phyloP scores from a whole-genome alignment of 2,797 vertebrate genomes.

The Dermochelys coriacea region DNA sequence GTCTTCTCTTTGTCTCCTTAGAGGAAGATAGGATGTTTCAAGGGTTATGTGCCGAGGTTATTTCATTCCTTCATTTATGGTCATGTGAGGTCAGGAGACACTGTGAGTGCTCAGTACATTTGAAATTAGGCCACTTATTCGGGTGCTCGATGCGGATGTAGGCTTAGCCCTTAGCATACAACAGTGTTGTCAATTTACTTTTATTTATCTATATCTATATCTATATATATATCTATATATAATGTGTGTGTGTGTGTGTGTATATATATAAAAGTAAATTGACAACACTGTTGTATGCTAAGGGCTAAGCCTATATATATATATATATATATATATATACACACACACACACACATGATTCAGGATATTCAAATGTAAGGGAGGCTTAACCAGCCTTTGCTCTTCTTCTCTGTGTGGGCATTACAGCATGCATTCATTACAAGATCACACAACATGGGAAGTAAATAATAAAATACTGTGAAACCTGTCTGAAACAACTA shows the following conservation, averaged over 20 bases:
- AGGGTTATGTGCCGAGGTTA: background rate
- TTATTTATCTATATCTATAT: too few species aligned
- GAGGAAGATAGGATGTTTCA: background rate
- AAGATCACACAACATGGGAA: background rate
- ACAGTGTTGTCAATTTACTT: background rate
- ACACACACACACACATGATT: background rate
- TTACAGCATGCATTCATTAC: background rate
- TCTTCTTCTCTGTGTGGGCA: background rate
- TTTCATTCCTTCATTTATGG: too few species aligned
- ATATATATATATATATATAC: accelerated
- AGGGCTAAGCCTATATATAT: background rate
- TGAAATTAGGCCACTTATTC: background rate
- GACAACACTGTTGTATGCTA: background rate
- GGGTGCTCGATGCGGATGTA: background rate
- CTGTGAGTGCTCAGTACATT: background rate
- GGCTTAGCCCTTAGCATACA: background rate
- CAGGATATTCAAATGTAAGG: background rate
- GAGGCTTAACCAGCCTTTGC: background rate
- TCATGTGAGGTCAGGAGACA: background rate
- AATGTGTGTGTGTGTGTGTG: too few species aligned
- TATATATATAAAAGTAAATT: too few species aligned
- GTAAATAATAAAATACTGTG: background rate
- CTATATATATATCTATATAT: too few species aligned
- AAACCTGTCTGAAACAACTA: background rate
- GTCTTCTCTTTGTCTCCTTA: background rate